These are phyloP conservation scores for Melanotus villosus DNA, from an alignment of 2,888 invertebrate genomes.

Conservation along the genomic window DNA sequence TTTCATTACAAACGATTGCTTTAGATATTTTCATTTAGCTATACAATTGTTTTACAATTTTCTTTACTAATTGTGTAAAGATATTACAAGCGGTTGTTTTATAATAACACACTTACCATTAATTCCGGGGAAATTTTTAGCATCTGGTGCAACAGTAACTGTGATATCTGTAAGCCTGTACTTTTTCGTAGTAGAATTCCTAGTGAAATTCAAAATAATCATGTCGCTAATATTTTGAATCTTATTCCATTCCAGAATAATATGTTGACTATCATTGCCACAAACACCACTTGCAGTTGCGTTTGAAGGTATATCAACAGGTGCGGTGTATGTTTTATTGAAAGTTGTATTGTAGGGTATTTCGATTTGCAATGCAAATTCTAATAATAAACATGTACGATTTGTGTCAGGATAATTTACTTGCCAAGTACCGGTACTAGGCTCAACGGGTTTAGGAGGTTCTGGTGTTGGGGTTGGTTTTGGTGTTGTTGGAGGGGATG, in stretches of 20 bases:
- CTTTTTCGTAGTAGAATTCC: slow-evolving; percentile 47
- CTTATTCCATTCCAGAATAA: slow-evolving; percentile 65
- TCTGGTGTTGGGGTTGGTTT: slow-evolving; percentile 58
- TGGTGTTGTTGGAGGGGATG: slow-evolving; percentile 64
- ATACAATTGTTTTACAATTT: too few species aligned
- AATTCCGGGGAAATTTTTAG: slow-evolving; percentile 46
- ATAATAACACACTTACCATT: slow-evolving; percentile 41
- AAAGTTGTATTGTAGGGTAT: slow-evolving; percentile 70
- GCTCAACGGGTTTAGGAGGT: slow-evolving; percentile 59
- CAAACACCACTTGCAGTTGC: slow-evolving; percentile 67
- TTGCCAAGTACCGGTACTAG: slow-evolving; percentile 70
- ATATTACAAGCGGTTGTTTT: too few species aligned
- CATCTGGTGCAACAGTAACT: slow-evolving; percentile 44
- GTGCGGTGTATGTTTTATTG: slow-evolving; percentile 55
- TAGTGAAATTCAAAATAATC: slow-evolving; percentile 52
- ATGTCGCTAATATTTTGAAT: slow-evolving; percentile 33
- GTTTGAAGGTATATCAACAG: slow-evolving; percentile 68
- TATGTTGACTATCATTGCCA: slow-evolving; percentile 60
- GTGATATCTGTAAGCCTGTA: slow-evolving; percentile 52
- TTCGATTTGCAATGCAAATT: slow-evolving; percentile 78
- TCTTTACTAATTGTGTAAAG: too few species aligned
- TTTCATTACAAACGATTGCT: too few species aligned
- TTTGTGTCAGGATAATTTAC: slow-evolving; percentile 63
- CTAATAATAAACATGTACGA: slow-evolving; percentile 75
- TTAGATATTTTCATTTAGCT: too few species aligned